These are phyloP conservation scores for Cyrtodaria siliqua DNA, from an alignment of 2,888 invertebrate species.

Conservation along the genomic window DNA sequence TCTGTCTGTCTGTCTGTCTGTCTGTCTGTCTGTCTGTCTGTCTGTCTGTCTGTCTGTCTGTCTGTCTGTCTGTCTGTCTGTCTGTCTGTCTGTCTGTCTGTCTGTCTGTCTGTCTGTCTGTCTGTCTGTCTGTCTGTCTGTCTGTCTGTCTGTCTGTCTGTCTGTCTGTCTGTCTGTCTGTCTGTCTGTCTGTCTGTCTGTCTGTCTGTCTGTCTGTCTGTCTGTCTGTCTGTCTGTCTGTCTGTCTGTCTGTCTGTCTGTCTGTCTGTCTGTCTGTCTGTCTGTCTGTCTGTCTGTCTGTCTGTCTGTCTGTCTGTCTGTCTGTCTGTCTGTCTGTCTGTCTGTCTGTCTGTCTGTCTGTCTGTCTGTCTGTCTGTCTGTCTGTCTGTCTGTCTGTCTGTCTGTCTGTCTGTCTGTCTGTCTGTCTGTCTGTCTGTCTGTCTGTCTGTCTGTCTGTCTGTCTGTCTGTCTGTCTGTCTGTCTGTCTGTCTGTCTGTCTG, in stretches of 20 bases:
- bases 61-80: constrained; percentile 6
- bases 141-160: constrained; percentile 25
- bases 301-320: neutral
- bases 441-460: constrained; percentile 35
- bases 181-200: constrained; percentile 23
- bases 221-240: constrained; percentile 22
- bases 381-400: neutral
- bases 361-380: constrained; percentile 6
- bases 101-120: constrained; percentile 23
- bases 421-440: constrained; percentile 38
- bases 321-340: neutral
- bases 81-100: constrained; percentile 25
- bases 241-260: constrained; percentile 1
- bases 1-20: constrained; percentile 3
- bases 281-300: constrained; percentile 1
- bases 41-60: constrained; percentile 3
- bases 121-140: constrained; percentile 23
- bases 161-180: constrained; percentile 23
- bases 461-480: constrained; percentile 32
- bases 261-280: neutral
- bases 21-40: constrained; percentile 3
- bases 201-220: constrained; percentile 24
- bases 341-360: constrained; percentile 12
- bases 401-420: constrained; percentile 25
- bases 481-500: constrained; percentile 7